These are phyloP conservation scores for Akabosia matsudoensis DNA, from an alignment of 1,140 invertebrate species.

Conservation along the genomic window DNA sequence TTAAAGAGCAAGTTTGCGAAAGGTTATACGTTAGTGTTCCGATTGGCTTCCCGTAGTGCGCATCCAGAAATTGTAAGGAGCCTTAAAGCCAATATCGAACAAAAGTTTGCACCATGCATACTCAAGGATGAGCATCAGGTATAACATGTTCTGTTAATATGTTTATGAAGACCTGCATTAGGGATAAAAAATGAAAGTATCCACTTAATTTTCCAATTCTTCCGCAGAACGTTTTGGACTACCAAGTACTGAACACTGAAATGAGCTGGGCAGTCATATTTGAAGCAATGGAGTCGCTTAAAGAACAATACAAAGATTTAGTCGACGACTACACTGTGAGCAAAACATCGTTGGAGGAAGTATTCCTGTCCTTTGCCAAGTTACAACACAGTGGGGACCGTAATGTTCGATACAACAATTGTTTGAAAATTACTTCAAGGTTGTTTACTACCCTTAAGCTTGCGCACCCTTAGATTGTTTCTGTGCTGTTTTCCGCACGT, in stretches of 20 bases:
- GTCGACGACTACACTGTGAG: constrained; percentile 61
- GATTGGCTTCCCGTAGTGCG: not conserved
- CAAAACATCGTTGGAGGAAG: constrained; percentile 63
- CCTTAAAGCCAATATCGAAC: not conserved
- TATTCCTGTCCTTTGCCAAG: constrained; percentile 52
- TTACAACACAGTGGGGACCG: constrained; percentile 6
- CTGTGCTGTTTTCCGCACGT: too few relatives aligned
- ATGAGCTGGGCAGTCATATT: constrained; percentile 57
- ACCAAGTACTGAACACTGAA: constrained; percentile 53
- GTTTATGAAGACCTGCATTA: not conserved
- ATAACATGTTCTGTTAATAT: too few relatives aligned
- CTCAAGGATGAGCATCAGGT: constrained; percentile 35
- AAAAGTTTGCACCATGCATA: constrained; percentile 4
- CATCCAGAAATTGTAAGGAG: not conserved
- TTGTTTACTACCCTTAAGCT: too few relatives aligned
- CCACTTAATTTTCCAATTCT: constrained; percentile 26
- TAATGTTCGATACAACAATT: not conserved
- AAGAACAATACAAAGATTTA: constrained; percentile 50
- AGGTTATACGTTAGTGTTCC: constrained; percentile 58
- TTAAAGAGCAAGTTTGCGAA: constrained; percentile 59
- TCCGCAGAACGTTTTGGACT: constrained; percentile 57
- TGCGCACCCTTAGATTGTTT: too few relatives aligned
- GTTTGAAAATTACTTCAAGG: too few relatives aligned
- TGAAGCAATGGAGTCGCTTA: constrained; percentile 55
- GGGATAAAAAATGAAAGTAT: not conserved